Conservation (phyloP, 2,888 invertebrate species). For the Myopa tessellatipennis region DNA sequence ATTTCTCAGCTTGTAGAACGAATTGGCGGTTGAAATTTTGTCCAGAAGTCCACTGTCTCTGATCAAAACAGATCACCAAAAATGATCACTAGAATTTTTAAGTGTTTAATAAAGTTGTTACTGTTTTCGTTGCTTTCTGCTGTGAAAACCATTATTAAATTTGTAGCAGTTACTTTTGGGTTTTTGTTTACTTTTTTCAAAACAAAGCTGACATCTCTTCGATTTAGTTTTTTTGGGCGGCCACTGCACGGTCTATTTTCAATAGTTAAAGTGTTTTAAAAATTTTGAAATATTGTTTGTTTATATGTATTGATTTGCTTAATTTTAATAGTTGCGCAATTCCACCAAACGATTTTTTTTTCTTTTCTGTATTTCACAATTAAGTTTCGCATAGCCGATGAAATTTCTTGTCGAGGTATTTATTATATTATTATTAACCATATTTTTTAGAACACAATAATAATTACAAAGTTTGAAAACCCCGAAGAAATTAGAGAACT, state of each 20-base stretch:
- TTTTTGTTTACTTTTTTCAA: slow-evolving; percentile 38
- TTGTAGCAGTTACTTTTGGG: slow-evolving; percentile 21
- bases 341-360: not conserved
- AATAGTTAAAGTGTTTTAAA: slow-evolving; percentile 26
- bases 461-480: no score
- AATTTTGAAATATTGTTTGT: slow-evolving; percentile 29
- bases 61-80: no score
- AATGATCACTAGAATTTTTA: no score
- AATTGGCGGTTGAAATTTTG: no score
- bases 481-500: no score
- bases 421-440: no score
- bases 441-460: no score
- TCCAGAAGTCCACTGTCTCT: no score
- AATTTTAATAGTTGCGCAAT: slow-evolving; percentile 12
- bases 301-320: slow-evolving; percentile 32
- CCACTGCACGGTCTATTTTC: slow-evolving; percentile 35
- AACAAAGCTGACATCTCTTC: slow-evolving; percentile 33
- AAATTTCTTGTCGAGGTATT: not conserved
- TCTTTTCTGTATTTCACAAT: not conserved
- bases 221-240: slow-evolving; percentile 31
- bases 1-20: no score
- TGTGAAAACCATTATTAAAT: not conserved
- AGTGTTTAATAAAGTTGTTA: no score
- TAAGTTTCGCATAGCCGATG: not conserved
- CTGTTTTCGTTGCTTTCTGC: slow-evolving; percentile 20